Conservation (phyloP, 2,113 vertebrate genomes). For the Lepidothrix coronata region DNA sequence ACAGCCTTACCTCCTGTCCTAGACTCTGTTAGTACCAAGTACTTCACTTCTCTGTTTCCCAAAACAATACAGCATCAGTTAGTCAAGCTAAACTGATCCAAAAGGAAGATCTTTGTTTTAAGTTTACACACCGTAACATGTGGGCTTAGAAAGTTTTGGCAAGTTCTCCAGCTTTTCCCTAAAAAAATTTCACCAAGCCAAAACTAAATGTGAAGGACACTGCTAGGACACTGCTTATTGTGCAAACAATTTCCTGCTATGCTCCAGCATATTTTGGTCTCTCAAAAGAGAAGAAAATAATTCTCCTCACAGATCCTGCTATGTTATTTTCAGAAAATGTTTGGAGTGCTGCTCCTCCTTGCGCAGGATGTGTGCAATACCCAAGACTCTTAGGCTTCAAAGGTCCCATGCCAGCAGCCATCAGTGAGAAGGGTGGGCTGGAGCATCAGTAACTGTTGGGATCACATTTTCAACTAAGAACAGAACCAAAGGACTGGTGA, state of each 20-base stretch:
- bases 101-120: background rate
- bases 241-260: background rate
- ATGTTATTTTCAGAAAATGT: background rate
- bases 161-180: background rate
- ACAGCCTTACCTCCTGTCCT: no score
- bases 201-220: background rate
- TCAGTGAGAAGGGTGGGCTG: background rate
- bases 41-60: background rate
- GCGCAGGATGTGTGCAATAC: background rate
- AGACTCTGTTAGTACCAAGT: fast-evolving
- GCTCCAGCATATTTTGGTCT: background rate
- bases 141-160: background rate
- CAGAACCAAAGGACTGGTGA: background rate
- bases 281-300: background rate
- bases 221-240: background rate
- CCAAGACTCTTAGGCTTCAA: background rate
- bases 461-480: background rate
- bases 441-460: background rate
- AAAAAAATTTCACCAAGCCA: background rate
- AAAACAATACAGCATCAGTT: background rate
- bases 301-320: background rate
- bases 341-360: background rate
- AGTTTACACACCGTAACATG: background rate
- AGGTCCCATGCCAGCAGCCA: background rate
- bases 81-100: background rate